Percentiles rank a stretch among this genome's conserved stretches.
Conservation (phyloP, 2,888 invertebrate genomes). For the Leptopilina drosophilae region DNA sequence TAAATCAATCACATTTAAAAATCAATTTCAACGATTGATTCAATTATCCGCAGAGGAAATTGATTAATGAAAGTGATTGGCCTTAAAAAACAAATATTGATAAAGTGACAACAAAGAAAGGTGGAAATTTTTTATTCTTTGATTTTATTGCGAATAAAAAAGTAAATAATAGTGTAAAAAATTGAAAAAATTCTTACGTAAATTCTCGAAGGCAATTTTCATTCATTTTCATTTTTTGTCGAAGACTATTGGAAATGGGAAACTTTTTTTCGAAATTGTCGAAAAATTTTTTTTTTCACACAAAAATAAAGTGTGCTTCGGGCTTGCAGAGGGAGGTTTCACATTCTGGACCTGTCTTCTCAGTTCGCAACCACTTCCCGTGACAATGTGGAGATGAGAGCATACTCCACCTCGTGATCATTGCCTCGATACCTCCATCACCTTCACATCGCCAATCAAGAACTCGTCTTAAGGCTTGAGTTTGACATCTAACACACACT, state of each 20-base stretch:
- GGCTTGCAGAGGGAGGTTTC: constrained; percentile 68
- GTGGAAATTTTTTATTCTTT: not conserved
- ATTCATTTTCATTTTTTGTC: not conserved
- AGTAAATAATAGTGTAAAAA: no score
- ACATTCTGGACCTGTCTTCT: constrained; percentile 71
- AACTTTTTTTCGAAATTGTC: not conserved
- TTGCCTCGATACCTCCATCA: constrained; percentile 82
- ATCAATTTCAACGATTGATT: not conserved
- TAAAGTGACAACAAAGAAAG: no score
- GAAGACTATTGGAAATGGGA: not conserved
- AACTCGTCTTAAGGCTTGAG: constrained; percentile 87
- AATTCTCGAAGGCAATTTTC: constrained; percentile 1
- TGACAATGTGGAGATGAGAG: constrained; percentile 92
- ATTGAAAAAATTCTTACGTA: not conserved
- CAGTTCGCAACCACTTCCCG: constrained; percentile 89
- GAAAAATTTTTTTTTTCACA: constrained; percentile 55
- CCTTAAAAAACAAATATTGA: no score
- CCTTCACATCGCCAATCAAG: constrained; percentile 90
- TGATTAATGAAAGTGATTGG: not conserved
- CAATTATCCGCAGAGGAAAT: not conserved
- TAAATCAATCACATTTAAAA: constrained; percentile 3
- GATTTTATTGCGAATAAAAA: no score
- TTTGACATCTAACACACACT: constrained; percentile 90
- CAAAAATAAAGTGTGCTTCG: constrained; percentile 69
- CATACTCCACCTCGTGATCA: constrained; percentile 89